A percentile compares a stretch with the other conserved stretches of the same genome.
These are phyloP conservation scores for Pomatorhinus ruficollis DNA, from an alignment of 2,113 vertebrate genomes.

Conservation along the genomic window DNA sequence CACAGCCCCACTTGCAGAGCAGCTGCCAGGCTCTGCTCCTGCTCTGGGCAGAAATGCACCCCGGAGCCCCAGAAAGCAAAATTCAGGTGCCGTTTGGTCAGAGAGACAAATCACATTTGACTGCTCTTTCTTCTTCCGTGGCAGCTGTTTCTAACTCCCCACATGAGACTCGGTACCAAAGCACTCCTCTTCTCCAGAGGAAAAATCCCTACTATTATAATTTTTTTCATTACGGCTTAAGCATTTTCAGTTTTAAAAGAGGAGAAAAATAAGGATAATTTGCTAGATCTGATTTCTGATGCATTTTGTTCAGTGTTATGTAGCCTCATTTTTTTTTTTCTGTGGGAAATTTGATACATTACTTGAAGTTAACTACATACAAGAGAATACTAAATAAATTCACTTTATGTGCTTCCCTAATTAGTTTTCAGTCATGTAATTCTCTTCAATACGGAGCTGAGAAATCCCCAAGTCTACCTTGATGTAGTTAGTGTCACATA, in stretches of 20 bases:
- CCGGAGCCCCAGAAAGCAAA: not conserved
- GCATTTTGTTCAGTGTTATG: conserved; percentile 21
- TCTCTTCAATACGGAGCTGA: conserved; percentile 58
- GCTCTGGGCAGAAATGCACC: not conserved
- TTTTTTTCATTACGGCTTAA: conserved; percentile 49
- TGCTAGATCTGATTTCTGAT: conserved; percentile 52
- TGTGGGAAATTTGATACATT: conserved; percentile 53
- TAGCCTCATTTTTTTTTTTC: not conserved
- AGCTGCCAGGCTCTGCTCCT: fast-evolving
- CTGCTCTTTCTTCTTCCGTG: not conserved
- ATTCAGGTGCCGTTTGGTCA: not conserved
- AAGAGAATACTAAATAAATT: conserved; percentile 65
- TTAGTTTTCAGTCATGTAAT: conserved; percentile 71
- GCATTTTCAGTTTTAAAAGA: conserved; percentile 35
- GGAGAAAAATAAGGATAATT: not conserved
- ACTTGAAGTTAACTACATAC: conserved; percentile 69
- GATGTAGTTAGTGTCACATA: conserved; percentile 71
- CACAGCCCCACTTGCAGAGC: fast-evolving
- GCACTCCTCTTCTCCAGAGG: not conserved
- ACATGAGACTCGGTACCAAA: fast-evolving
- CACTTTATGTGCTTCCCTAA: conserved; percentile 64
- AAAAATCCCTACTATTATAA: not conserved
- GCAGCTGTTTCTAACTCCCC: not conserved
- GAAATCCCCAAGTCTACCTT: conserved; percentile 69
- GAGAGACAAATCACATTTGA: not conserved